A percentile compares a stretch with the other conserved stretches of the same genome.
phyloP scores from a whole-genome alignment of 2,113 vertebrate species.

The Ictidomys tridecemlineatus region DNA sequence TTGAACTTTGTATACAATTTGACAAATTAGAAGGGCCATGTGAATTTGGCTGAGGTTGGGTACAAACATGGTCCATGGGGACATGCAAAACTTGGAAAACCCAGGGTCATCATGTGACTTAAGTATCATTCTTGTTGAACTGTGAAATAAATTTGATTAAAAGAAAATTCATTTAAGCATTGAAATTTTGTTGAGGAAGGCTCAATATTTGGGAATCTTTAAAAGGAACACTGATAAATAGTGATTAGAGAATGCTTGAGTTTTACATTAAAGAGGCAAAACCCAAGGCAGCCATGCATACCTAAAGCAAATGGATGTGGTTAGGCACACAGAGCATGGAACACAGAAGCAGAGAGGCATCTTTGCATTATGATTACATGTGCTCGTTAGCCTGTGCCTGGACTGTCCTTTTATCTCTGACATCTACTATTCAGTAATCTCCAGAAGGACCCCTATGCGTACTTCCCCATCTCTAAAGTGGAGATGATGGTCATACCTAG shows the following conservation, averaged over 20 bases:
- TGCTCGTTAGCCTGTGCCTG: neutral
- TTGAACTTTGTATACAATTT: neutral
- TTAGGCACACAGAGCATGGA: neutral
- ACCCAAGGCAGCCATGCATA: neutral
- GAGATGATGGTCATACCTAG: neutral
- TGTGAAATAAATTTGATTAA: neutral
- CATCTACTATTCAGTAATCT: no score
- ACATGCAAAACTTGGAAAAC: neutral
- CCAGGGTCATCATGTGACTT: neutral
- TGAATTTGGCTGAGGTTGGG: fast-evolving
- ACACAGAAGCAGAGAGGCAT: neutral
- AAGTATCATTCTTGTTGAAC: neutral
- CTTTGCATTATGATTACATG: neutral
- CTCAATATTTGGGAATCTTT: neutral
- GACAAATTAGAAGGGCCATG: neutral
- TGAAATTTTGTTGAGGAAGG: neutral
- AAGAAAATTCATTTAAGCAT: neutral
- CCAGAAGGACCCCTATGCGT: neutral
- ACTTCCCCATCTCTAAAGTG: neutral
- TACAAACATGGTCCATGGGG: fast-evolving
- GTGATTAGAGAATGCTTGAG: neutral
- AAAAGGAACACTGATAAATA: neutral
- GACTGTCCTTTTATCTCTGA: neutral
- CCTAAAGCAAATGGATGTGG: neutral
- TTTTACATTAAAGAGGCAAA: neutral